These are phyloP conservation scores for Drosophila mojavensis DNA, from an alignment of 1,140 invertebrate genomes.

Conservation along the genomic window DNA sequence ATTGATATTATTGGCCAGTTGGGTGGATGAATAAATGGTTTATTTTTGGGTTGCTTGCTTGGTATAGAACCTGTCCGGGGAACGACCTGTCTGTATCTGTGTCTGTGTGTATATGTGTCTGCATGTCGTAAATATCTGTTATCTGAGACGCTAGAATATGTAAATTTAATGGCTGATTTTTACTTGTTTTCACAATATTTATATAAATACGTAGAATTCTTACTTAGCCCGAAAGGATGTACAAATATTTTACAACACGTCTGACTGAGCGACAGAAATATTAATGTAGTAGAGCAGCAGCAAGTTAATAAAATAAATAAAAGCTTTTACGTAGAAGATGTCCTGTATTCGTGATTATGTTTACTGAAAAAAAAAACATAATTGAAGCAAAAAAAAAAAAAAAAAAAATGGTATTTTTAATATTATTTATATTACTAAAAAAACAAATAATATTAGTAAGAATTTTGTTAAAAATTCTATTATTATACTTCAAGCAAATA, in stretches of 20 bases:
- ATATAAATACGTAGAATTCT: conserved; percentile 37
- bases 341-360: not conserved
- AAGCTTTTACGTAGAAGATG: not conserved
- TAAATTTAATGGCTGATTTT: conserved; percentile 43
- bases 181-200: not conserved
- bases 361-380: no score
- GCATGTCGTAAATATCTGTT: conserved; percentile 20
- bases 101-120: not conserved
- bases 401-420: no score
- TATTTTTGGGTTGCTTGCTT: no score
- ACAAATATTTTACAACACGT: conserved; percentile 20
- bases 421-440: no score
- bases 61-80: not conserved
- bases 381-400: no score
- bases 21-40: no score
- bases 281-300: not conserved
- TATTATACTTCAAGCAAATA: no score
- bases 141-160: conserved; percentile 27
- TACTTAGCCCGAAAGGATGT: conserved; percentile 7
- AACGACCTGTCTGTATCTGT: no score
- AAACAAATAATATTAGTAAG: no score
- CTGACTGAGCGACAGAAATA: conserved; percentile 27
- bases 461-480: no score
- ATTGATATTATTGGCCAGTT: conserved; percentile 4
- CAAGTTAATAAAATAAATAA: not conserved